Evolutionary conservation across 2,113 vertebrate species (phyloP).

Genomic region (Fulmarus glacialis): DNA sequence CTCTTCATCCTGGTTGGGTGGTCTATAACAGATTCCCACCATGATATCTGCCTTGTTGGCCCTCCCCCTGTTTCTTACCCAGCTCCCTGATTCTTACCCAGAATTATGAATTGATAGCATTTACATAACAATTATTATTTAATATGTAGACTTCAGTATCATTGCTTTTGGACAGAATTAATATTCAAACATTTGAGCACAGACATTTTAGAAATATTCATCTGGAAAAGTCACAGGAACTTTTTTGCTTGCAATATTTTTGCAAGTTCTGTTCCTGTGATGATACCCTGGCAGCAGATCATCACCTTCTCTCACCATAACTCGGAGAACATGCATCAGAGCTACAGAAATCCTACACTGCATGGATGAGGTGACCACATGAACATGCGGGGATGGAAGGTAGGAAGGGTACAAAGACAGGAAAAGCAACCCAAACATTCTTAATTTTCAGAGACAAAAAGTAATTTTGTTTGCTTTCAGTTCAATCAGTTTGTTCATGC

Average conservation of each 20-base stretch:
- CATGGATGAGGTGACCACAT: not conserved
- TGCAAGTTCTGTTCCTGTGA: not conserved
- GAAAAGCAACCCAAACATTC: not conserved
- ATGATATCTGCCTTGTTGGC: no score
- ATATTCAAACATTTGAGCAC: not conserved
- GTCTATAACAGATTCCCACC: no score
- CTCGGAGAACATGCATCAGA: not conserved
- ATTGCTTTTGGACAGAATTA: not conserved
- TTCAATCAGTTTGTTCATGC: not conserved
- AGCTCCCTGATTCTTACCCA: no score
- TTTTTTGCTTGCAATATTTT: not conserved
- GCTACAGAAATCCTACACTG: not conserved
- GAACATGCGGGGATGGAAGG: not conserved
- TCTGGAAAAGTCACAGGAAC: not conserved
- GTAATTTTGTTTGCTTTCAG: conserved; percentile 8
- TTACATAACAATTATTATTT: conserved; percentile 13
- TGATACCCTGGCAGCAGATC: not conserved
- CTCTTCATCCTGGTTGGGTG: no score
- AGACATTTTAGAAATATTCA: not conserved
- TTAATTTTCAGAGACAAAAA: not conserved
- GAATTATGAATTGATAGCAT: not conserved
- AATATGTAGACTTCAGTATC: not conserved
- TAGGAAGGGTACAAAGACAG: not conserved
- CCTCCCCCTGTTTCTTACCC: no score
- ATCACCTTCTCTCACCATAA: not conserved